Percentiles rank a stretch among this genome's conserved stretches.
phyloP scores from a whole-genome alignment of 2,888 invertebrate species.

The Stenotaenia linearis region DNA sequence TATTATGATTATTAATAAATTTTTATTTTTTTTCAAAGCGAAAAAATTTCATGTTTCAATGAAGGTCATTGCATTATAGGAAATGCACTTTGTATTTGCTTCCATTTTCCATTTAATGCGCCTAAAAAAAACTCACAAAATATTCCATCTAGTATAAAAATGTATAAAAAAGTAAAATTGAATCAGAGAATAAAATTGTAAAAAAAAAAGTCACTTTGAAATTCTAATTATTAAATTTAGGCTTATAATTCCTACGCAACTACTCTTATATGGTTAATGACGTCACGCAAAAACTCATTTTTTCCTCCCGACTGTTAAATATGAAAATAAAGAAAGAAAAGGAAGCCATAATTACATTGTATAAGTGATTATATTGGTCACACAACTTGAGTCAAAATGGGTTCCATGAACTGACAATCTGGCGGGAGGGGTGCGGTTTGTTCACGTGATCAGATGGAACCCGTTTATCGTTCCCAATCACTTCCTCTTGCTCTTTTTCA shows the following conservation, averaged over 20 bases:
- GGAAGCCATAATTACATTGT: neutral
- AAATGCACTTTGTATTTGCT: neutral
- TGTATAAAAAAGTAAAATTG: neutral
- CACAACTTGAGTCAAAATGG: neutral
- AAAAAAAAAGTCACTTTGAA: neutral
- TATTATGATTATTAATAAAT: neutral
- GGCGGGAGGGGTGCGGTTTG: neutral
- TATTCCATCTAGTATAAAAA: too few relatives aligned
- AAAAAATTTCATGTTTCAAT: neutral
- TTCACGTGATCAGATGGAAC: neutral
- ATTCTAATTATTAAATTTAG: neutral
- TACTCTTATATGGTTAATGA: neutral
- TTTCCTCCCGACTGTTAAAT: neutral
- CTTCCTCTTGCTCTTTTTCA: neutral
- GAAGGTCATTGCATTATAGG: neutral
- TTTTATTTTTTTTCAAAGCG: neutral
- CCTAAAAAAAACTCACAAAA: too few relatives aligned
- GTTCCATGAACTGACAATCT: neutral
- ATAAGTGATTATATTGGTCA: neutral
- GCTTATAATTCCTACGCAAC: neutral
- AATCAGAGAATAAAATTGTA: neutral
- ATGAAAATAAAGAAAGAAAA: neutral
- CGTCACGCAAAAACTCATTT: neutral
- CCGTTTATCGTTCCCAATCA: neutral
- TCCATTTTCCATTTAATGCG: neutral